A percentile compares a stretch with the other conserved stretches of the same genome.
Evolutionary conservation across 2,888 invertebrate genomes (phyloP).

Genomic region (Liopterus haemorrhoidalis): DNA sequence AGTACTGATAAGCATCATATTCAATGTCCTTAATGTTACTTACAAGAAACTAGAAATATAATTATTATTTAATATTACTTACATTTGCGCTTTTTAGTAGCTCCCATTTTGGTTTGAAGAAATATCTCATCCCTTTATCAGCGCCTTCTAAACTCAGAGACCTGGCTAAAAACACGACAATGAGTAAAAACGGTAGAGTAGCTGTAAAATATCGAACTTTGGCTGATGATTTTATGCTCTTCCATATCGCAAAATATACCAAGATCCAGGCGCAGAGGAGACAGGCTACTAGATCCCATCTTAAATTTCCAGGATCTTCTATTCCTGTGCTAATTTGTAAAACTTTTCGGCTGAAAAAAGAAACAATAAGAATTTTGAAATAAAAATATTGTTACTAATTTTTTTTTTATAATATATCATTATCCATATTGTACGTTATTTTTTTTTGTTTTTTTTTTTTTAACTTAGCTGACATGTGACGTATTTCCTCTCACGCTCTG

Average conservation of each 20-base stretch:
- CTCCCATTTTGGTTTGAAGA: slow-evolving; percentile 82
- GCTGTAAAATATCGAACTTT: slow-evolving; percentile 90
- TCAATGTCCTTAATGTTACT: too few species aligned
- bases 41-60: neutral
- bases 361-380: slow-evolving; percentile 1
- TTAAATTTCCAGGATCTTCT: slow-evolving; percentile 70
- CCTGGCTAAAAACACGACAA: slow-evolving; percentile 77
- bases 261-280: slow-evolving; percentile 88
- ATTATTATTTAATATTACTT: slow-evolving; percentile 31
- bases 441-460: too few species aligned
- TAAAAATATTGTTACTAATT: neutral
- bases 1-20: neutral
- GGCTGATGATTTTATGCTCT: slow-evolving; percentile 90
- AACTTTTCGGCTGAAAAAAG: slow-evolving; percentile 70
- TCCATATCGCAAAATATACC: slow-evolving; percentile 94
- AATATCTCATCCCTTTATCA: slow-evolving; percentile 74
- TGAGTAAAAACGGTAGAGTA: slow-evolving; percentile 83
- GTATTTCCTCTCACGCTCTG: too few species aligned
- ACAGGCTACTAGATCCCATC: slow-evolving; percentile 87
- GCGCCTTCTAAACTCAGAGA: slow-evolving; percentile 89
- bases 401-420: neutral
- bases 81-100: slow-evolving; percentile 75
- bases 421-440: too few species aligned
- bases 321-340: slow-evolving; percentile 78
- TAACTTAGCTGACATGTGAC: neutral